phyloP scores from a whole-genome alignment of 2,888 invertebrate genomes.

The Hypsopygia costalis region DNA sequence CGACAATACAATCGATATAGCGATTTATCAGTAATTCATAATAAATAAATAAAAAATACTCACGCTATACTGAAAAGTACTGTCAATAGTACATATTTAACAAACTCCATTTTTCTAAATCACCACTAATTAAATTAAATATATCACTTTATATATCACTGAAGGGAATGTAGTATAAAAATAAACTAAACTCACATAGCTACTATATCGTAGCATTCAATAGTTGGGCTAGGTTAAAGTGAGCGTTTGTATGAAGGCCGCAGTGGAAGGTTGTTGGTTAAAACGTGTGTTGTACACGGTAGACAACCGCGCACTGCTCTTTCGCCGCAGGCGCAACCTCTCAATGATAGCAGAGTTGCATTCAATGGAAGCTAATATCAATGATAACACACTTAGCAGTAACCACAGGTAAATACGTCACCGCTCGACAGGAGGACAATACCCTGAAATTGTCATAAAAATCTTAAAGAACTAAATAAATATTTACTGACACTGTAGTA shows the following conservation, averaged over 20 bases:
- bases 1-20: no score
- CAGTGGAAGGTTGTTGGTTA: conserved; percentile 14
- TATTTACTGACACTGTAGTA: no score
- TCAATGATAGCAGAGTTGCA: conserved; percentile 4
- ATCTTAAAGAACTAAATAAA: no score
- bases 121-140: conserved; percentile 22
- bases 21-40: neutral
- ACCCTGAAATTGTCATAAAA: no score
- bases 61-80: conserved; percentile 34
- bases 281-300: conserved; percentile 38
- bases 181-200: conserved; percentile 32
- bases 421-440: no score
- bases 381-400: neutral
- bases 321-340: conserved; percentile 12
- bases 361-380: neutral
- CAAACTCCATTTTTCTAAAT: conserved; percentile 25
- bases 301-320: conserved; percentile 34
- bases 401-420: neutral
- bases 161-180: conserved; percentile 17
- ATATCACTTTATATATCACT: conserved; percentile 32
- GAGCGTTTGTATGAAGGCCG: conserved; percentile 27
- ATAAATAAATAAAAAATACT: conserved; percentile 21
- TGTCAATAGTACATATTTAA: conserved; percentile 29
- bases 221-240: conserved; percentile 25
- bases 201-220: conserved; percentile 23